Conservation (phyloP, 2,888 invertebrate species). For the Cepaea hortensis region DNA sequence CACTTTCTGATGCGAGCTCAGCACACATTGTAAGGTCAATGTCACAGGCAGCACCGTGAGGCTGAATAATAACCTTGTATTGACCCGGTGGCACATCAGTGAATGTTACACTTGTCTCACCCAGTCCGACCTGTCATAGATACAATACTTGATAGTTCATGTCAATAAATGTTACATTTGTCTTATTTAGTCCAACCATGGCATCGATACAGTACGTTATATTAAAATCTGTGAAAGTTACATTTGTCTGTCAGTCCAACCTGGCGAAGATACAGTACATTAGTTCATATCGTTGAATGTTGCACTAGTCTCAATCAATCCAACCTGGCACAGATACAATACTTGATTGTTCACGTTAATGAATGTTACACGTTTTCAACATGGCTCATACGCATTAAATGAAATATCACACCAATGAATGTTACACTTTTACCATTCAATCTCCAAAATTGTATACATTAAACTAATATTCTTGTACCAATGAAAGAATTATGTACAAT, state of each 20-base stretch:
- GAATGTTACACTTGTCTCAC: constrained; percentile 5
- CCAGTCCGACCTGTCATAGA: not conserved
- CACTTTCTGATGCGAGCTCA: not conserved
- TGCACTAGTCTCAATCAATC: not conserved
- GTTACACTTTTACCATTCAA: no score
- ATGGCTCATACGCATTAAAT: no score
- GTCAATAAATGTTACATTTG: not conserved
- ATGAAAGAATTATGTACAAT: no score
- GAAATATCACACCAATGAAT: no score
- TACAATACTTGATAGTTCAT: not conserved
- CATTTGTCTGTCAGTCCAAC: no score
- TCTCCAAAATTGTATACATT: no score
- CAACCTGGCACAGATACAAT: not conserved
- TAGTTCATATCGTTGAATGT: not conserved
- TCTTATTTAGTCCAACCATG: not conserved
- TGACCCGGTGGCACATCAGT: constrained; percentile 20
- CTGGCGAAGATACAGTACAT: no score
- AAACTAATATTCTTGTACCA: no score
- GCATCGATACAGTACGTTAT: not conserved
- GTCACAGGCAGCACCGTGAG: constrained; percentile 3
- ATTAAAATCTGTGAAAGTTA: no score
- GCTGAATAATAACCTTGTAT: constrained; percentile 8
- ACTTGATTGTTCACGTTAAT: not conserved
- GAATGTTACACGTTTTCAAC: no score
- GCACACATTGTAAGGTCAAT: not conserved